Evolutionary conservation across 64 coral and sea anemone species (phyloP).

Genomic region (Dendronephthya gigantea): DNA sequence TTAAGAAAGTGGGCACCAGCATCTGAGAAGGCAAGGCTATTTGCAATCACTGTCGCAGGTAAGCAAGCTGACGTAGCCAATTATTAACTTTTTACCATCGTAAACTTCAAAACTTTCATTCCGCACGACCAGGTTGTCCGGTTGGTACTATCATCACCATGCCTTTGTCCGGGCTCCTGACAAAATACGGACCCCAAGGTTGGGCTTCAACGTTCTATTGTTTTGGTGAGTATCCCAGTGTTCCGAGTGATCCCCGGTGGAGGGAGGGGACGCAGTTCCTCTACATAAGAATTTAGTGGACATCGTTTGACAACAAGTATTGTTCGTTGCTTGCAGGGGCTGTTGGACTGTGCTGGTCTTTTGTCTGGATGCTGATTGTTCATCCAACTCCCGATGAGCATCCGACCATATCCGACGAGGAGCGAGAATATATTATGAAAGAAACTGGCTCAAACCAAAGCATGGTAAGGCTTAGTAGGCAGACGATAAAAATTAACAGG

Average conservation of each 20-base stretch:
- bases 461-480: not conserved
- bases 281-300: not conserved
- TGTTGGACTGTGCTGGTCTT: slow-evolving; percentile 40
- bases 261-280: too few species aligned
- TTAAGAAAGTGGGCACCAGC: not conserved
- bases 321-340: not conserved
- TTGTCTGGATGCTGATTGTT: slow-evolving; percentile 42
- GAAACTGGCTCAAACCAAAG: not conserved
- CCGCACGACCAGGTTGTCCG: not conserved
- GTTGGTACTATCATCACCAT: slow-evolving; percentile 10
- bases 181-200: not conserved
- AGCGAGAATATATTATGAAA: slow-evolving; percentile 32
- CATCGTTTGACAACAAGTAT: not conserved
- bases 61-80: not conserved
- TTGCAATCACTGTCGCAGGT: slow-evolving; percentile 18
- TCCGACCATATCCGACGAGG: slow-evolving; percentile 47
- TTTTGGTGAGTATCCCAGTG: not conserved
- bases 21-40: not conserved
- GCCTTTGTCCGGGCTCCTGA: slow-evolving; percentile 1
- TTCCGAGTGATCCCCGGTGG: too few species aligned
- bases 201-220: slow-evolving; percentile 5
- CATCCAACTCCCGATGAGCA: slow-evolving; percentile 41
- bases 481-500: too few species aligned
- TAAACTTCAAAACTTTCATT: not conserved
- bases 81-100: too few species aligned